Evolutionary conservation across 2,113 vertebrate genomes (phyloP).

Genomic region (Oostethus manadensis): DNA sequence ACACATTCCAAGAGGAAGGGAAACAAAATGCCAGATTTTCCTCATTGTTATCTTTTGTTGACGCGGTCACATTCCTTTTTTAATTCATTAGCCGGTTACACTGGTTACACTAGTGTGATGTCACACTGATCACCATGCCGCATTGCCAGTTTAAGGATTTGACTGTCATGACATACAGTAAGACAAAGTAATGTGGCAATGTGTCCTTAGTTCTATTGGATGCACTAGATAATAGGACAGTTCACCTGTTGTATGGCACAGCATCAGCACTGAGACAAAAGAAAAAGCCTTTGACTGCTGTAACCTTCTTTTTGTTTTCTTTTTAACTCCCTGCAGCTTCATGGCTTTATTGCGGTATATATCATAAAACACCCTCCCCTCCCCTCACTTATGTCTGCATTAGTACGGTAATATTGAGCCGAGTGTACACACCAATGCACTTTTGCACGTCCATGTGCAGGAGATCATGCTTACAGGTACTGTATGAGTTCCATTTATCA

Average conservation of each 20-base stretch:
- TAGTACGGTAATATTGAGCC: slow-evolving; percentile 46
- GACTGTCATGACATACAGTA: not conserved
- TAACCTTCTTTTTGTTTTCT: slow-evolving; percentile 11
- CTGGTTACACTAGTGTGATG: not conserved
- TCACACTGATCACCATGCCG: not conserved
- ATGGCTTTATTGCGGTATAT: slow-evolving; percentile 29
- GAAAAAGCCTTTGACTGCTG: slow-evolving; percentile 15
- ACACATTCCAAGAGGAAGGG: not conserved
- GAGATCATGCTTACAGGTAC: slow-evolving; percentile 71
- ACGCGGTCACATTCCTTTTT: not conserved
- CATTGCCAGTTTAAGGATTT: not conserved
- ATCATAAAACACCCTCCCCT: slow-evolving; percentile 24
- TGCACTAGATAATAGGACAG: slow-evolving; percentile 9
- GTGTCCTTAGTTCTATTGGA: not conserved
- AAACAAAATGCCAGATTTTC: not conserved
- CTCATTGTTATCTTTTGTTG: not conserved
- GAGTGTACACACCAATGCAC: slow-evolving; percentile 41
- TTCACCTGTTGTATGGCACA: slow-evolving; percentile 21
- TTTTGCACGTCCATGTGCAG: slow-evolving; percentile 37
- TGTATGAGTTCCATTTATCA: slow-evolving; percentile 77
- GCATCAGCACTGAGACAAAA: slow-evolving; percentile 10
- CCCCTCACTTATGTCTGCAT: slow-evolving; percentile 35
- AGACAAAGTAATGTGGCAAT: not conserved
- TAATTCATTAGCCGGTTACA: slow-evolving; percentile 7
- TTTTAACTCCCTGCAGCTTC: slow-evolving; percentile 21